Evolutionary conservation across 30 jellyfish, hydroid and myxozoan species (phyloP), one percentile per base, ranked within the genome.

Genomic region (Hydractinia echinata): DNA sequence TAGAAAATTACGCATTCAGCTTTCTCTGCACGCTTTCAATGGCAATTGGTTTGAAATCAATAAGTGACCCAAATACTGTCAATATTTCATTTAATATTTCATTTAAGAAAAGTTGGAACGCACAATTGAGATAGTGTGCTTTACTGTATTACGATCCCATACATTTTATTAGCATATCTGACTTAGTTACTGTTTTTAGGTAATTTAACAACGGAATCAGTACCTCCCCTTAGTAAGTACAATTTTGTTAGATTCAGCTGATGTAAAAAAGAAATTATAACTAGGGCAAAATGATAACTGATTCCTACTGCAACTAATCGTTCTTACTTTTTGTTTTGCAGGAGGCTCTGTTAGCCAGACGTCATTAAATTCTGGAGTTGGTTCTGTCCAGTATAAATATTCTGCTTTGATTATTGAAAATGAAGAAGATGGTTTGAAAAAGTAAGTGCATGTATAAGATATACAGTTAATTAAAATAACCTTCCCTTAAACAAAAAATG

Each of bases 361-460:
- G 16, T 82, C 96, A 19, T 49, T 87, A 44, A 53, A 54, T 8
- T 82, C 91, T 15, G 91, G 91, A 18, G 82, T 87, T 66, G 96
- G 96, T 4, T 87, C 81, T 83, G 72, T 85, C 55, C 88, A 85
- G 48, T 76, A 66, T 50, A 87, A 82, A 60, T 76, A 88, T 51
- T 87, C 96, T 6, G 96, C 96, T 10, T 78, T 87, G 82, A 60
- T 87, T 6, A 82, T 87, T 76, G 96, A 87, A 82, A 18, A 79
- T 13, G 83, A 82, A 21, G 96, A 82, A 64, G 83, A 66, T 64
- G 18, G 39, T n/a, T 51, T n/a, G 6, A 64, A 64, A 64, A 64
- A 51, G 74, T 64, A n/a, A 2, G 10, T 30, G 44, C 44, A 30
- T 30, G 44, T 30, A 30, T 30, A 30, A 30, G 44, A 30, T 30